These are phyloP conservation scores for Channallabes apus DNA, from an alignment of 2,797 vertebrate species.

Conservation along the genomic window DNA sequence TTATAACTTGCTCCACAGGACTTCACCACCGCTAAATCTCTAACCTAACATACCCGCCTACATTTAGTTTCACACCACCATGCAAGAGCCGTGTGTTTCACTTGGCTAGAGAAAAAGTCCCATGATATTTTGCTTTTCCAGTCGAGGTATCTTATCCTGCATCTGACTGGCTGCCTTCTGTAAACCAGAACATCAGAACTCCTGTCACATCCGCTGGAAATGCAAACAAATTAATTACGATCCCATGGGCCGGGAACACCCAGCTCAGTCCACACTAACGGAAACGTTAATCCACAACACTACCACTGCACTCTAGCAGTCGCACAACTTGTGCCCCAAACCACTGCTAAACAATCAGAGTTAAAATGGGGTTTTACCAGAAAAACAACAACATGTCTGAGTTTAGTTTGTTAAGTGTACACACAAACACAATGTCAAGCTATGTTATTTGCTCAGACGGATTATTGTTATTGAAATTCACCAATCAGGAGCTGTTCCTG, in stretches of 20 bases:
- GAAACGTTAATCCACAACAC: slow-evolving; percentile 32
- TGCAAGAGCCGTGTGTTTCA: slow-evolving; percentile 20
- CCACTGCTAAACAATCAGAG: background rate
- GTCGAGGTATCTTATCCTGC: slow-evolving; percentile 49
- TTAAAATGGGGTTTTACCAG: background rate
- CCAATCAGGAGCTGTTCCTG: background rate
- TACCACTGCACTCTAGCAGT: background rate
- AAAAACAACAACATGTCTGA: slow-evolving; percentile 6
- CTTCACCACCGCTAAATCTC: background rate
- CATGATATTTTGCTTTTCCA: slow-evolving; percentile 29
- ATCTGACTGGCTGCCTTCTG: slow-evolving; percentile 47
- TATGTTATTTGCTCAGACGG: background rate
- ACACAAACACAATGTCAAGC: background rate
- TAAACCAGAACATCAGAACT: slow-evolving; percentile 48
- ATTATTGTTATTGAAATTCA: background rate
- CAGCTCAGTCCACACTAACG: slow-evolving; percentile 45
- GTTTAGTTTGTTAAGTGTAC: slow-evolving; percentile 1
- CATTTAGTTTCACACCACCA: slow-evolving; percentile 9
- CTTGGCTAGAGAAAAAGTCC: slow-evolving; percentile 26
- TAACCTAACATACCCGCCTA: slow-evolving; percentile 17
- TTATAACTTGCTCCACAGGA: background rate
- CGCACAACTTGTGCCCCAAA: slow-evolving; percentile 29
- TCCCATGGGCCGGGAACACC: slow-evolving; percentile 58
- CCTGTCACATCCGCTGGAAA: slow-evolving; percentile 60
- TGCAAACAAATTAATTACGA: slow-evolving; percentile 62